Evolutionary conservation across 1,140 invertebrate species (phyloP).

Genomic region (Leptinotarsa defecta): DNA sequence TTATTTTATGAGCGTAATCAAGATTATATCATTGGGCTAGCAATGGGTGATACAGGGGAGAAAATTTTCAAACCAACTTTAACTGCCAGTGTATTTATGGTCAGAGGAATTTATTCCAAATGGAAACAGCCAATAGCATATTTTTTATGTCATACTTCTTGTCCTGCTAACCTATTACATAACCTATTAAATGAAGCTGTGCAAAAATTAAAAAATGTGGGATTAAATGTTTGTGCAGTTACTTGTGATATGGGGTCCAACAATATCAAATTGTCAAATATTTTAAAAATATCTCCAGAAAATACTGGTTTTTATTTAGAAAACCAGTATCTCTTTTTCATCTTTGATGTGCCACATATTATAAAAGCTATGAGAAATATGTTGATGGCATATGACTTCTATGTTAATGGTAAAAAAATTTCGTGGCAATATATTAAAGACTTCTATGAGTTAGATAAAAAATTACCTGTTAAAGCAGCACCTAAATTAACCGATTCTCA

Average conservation of each 20-base stretch:
- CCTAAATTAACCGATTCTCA: conserved; percentile 34
- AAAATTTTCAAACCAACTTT: conserved; percentile 27
- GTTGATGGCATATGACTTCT: conserved; percentile 28
- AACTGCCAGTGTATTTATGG: conserved; percentile 21
- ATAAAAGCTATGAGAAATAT: conserved; percentile 34
- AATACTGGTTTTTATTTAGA: conserved; percentile 25
- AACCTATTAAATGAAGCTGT: conserved; percentile 15
- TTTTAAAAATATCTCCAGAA: conserved; percentile 21
- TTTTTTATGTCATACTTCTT: conserved; percentile 11
- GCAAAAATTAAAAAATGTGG: conserved; percentile 16
- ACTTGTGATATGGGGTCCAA: conserved; percentile 24
- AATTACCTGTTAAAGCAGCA: conserved; percentile 16
- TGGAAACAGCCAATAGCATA: conserved; percentile 25
- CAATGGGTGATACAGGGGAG: conserved; percentile 18
- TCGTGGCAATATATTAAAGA: conserved; percentile 29
- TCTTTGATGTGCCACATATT: conserved; percentile 32
- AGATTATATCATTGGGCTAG: conserved; percentile 23
- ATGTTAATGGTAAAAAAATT: conserved; percentile 7
- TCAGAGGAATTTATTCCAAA: conserved; percentile 16
- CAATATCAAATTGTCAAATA: conserved; percentile 19
- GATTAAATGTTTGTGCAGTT: conserved; percentile 20
- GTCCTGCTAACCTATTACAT: conserved; percentile 11
- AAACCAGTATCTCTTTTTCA: conserved; percentile 21
- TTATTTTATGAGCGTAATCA: conserved; percentile 25
- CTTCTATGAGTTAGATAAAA: conserved; percentile 32